A percentile compares a stretch with the other conserved stretches of the same genome.
Conservation (phyloP, 2,888 invertebrate genomes). For the Ariolimax columbianus region DNA sequence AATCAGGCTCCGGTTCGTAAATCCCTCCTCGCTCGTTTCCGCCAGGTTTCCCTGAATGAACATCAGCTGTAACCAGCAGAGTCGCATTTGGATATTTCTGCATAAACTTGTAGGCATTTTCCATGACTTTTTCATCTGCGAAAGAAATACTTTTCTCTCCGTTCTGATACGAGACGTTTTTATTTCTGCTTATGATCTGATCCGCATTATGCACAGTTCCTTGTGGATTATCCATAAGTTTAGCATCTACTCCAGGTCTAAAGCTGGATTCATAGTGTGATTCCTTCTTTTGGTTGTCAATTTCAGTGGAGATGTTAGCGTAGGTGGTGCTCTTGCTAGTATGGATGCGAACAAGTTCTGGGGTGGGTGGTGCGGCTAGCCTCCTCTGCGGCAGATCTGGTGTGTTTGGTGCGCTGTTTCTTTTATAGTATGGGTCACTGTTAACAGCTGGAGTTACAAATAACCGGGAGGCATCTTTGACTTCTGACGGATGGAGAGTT, state of each 20-base stretch:
- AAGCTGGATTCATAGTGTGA: conserved; percentile 85
- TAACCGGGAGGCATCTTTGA: not conserved
- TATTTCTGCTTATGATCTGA: conserved; percentile 59
- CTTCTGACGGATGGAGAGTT: conserved; percentile 15
- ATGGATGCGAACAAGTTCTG: conserved; percentile 64
- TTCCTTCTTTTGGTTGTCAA: conserved; percentile 54
- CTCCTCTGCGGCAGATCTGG: conserved; percentile 63
- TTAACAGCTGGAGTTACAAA: not conserved
- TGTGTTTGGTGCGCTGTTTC: conserved; percentile 45
- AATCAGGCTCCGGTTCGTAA: conserved; percentile 71
- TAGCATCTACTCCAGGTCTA: conserved; percentile 90
- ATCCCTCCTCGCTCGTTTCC: conserved; percentile 48
- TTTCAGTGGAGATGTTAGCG: conserved; percentile 73
- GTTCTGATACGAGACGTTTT: conserved; percentile 53
- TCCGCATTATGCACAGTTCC: conserved; percentile 48
- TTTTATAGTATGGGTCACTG: not conserved
- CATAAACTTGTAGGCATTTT: conserved; percentile 69
- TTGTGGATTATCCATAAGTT: conserved; percentile 90
- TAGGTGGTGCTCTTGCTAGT: conserved; percentile 66
- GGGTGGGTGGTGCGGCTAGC: conserved; percentile 59
- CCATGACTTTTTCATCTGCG: conserved; percentile 70
- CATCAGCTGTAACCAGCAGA: conserved; percentile 69
- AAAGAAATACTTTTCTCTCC: conserved; percentile 62
- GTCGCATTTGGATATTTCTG: conserved; percentile 73
- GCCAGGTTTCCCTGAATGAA: conserved; percentile 57